Evolutionary conservation across 2,113 vertebrate species (phyloP), one percentile per base, ranked within the genome.

Genomic region (Myiozetetes cayanensis): DNA sequence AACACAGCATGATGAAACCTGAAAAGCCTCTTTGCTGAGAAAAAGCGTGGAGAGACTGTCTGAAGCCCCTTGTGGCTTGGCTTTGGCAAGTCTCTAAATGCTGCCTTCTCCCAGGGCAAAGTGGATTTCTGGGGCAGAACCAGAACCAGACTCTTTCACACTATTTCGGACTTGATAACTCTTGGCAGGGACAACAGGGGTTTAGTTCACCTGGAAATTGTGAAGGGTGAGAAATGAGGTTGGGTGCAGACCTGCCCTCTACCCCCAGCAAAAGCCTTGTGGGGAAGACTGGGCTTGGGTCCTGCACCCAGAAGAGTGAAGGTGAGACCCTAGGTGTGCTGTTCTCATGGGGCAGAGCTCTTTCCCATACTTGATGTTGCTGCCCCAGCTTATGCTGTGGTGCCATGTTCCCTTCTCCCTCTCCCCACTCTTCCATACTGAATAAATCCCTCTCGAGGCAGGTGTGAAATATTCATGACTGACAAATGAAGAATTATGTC

Each of bases 381-480:
- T 76, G 39, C 58, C 49, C 58, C 79, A 91, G 43, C 81, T 92
- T 79, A 44, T 87, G 35, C 92, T 91, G 70, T 18, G 1, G 58
- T 86, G 66, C 52, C 65, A 46, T 3, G 0, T 87, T 91, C 79
- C 52, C 41, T 46, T 80, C 52, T 90, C 24, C 61, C 27, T 41
- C 78, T 93, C 78, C 59, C 37, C 79, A 70, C 37, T 87, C 85
- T 89, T 94, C 90, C 22, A 56, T 68, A 62, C 83, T 72, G 85
- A 95, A 93, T 84, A 89, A 97, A 89, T 95, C 96, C 85, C 96
- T 96, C 91, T 85, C 4, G 59, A 91, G 81, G 75, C 65, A 77
- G 92, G 87, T 85, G 90, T 92, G 86, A 96, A 96, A 95, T 92
- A 96, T 87, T 97, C 94, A 91, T 85, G 68, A 94, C 94, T 95